Evolutionary conservation across 2,888 invertebrate species (phyloP).

Genomic region (Temnothorax ravouxi): DNA sequence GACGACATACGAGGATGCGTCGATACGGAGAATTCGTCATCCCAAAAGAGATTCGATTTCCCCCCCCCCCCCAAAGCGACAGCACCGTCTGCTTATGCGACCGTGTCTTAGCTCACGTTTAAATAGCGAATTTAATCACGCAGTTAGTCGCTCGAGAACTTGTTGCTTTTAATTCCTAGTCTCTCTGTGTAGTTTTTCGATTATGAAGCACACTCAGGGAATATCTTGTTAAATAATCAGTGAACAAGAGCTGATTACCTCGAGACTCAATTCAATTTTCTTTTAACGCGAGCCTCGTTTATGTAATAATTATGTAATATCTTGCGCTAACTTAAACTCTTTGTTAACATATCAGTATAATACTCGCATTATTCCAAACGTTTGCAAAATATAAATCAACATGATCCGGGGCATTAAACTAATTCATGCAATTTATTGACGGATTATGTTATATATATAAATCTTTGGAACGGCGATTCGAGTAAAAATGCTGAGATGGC

Average conservation of each 20-base stretch:
- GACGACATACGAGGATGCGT: neutral
- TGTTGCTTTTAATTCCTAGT: constrained; percentile 40
- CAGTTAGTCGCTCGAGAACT: constrained; percentile 15
- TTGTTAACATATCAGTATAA: constrained; percentile 7
- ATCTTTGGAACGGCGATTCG: neutral
- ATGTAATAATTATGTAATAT: constrained; percentile 31
- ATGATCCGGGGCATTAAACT: neutral
- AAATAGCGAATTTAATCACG: constrained; percentile 5
- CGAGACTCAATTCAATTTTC: constrained; percentile 35
- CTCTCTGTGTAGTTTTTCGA: constrained; percentile 20
- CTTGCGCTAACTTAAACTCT: constrained; percentile 6
- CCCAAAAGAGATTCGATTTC: neutral
- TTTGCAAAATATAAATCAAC: constrained; percentile 7
- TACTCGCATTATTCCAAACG: neutral
- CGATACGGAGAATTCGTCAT: neutral
- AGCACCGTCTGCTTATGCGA: neutral
- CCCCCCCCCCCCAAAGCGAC: neutral
- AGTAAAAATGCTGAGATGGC: neutral
- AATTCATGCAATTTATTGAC: neutral
- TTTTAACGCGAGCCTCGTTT: neutral
- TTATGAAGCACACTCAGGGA: neutral
- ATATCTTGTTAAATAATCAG: constrained; percentile 44
- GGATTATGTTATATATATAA: neutral
- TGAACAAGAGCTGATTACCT: constrained; percentile 16
- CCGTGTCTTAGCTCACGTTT: neutral